Evolutionary conservation across 1,140 invertebrate genomes (phyloP).

Genomic region (Drosophila lini): DNA sequence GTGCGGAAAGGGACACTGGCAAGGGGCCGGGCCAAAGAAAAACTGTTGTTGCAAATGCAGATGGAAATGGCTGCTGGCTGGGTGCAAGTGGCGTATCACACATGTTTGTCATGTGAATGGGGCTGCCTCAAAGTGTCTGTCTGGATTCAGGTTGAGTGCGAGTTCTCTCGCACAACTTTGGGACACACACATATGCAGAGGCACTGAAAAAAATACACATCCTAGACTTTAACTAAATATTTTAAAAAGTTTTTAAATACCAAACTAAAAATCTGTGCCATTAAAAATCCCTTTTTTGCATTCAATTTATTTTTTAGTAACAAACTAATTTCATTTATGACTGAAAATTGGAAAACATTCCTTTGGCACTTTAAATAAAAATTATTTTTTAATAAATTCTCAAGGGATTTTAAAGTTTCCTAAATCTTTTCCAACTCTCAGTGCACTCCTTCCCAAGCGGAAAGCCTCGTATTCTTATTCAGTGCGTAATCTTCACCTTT

Average conservation of each 20-base stretch:
- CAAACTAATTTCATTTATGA: not conserved
- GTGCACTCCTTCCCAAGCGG: constrained; percentile 25
- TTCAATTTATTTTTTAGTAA: not conserved
- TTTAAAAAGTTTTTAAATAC: not conserved
- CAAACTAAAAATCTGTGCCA: not conserved
- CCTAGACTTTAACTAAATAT: not conserved
- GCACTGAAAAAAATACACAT: not conserved
- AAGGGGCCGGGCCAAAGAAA: constrained; percentile 16
- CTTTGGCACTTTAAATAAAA: not conserved
- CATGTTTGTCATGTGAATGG: constrained; percentile 71
- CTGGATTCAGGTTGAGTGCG: constrained; percentile 48
- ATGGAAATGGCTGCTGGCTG: constrained; percentile 53
- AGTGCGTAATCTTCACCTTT: constrained; percentile 80
- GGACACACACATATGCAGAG: not conserved
- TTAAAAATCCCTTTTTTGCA: not conserved
- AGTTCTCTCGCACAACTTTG: constrained; percentile 35
- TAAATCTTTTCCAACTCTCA: not conserved
- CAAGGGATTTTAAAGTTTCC: not conserved
- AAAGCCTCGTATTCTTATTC: constrained; percentile 71
- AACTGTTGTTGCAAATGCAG: constrained; percentile 50
- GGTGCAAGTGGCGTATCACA: constrained; percentile 77
- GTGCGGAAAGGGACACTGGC: not conserved
- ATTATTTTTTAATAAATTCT: not conserved
- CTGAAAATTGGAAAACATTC: not conserved
- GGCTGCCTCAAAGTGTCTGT: constrained; percentile 50